Conservation (phyloP, 1,140 invertebrate species). For the Drosophila asahinai region DNA sequence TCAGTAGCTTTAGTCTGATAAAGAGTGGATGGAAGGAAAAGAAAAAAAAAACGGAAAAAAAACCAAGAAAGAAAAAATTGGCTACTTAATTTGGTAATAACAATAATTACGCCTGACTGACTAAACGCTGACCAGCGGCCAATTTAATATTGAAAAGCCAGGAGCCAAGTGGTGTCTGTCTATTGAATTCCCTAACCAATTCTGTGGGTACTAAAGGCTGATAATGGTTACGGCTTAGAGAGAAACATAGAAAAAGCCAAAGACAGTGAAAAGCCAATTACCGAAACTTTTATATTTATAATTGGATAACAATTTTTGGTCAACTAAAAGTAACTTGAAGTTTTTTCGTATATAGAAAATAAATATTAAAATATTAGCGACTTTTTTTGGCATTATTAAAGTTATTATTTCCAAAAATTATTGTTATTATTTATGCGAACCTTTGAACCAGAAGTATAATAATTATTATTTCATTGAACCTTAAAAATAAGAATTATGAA, state of each 20-base stretch:
- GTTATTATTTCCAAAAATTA: too few species aligned
- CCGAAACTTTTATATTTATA: conserved; percentile 24
- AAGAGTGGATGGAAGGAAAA: conserved; percentile 40
- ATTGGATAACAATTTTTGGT: neutral
- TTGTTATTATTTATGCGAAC: too few species aligned
- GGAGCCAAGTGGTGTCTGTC: conserved; percentile 56
- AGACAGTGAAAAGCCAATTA: conserved; percentile 29
- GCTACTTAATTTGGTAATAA: conserved; percentile 83
- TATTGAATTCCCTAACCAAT: conserved; percentile 56
- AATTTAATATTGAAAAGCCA: conserved; percentile 63
- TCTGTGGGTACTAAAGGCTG: conserved; percentile 9
- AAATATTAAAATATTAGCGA: neutral
- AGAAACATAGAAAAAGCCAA: neutral
- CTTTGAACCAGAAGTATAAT: too few species aligned
- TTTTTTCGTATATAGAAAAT: too few species aligned
- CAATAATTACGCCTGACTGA: conserved; percentile 82
- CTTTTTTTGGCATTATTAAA: neutral
- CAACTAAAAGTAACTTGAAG: neutral
- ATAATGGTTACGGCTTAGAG: conserved; percentile 3
- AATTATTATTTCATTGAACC: too few species aligned
- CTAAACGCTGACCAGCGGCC: conserved; percentile 75
- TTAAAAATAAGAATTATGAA: too few species aligned
- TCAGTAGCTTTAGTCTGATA: conserved; percentile 60
- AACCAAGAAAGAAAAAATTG: conserved; percentile 73
- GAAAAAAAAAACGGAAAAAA: conserved; percentile 66